Evolutionary conservation across 2,113 vertebrate species (phyloP).

Genomic region (Aptenodytes patagonicus): DNA sequence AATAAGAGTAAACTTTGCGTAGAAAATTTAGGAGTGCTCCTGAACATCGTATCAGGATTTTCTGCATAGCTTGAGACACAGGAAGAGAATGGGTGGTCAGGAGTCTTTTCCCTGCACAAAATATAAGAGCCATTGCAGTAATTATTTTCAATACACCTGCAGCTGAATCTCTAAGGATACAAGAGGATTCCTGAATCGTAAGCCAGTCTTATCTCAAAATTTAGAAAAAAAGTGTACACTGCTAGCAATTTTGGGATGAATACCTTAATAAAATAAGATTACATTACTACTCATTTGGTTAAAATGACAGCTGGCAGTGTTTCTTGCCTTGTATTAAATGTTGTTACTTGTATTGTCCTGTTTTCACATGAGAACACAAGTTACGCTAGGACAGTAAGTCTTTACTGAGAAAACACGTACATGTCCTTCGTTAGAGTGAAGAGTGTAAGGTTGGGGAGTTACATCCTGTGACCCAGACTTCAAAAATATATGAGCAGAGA

Average conservation of each 20-base stretch:
- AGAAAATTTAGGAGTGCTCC: background rate
- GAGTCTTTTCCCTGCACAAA: background rate
- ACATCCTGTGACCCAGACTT: background rate
- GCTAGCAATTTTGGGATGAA: background rate
- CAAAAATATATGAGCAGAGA: background rate
- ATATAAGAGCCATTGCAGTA: background rate
- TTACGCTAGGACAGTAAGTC: background rate
- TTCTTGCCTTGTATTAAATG: background rate
- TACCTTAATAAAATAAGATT: background rate
- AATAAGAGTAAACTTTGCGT: background rate
- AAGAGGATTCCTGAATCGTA: background rate
- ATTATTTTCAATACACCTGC: constrained; percentile 15
- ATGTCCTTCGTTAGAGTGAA: accelerated
- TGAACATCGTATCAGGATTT: background rate
- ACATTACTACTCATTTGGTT: background rate
- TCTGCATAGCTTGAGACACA: background rate
- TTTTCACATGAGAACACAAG: constrained; percentile 23
- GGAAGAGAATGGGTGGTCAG: background rate
- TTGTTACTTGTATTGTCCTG: background rate
- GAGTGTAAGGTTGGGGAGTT: background rate
- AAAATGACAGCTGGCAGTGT: background rate
- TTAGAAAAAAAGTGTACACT: background rate
- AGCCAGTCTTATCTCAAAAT: constrained; percentile 16
- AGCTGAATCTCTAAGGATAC: background rate
- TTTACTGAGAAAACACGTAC: background rate